Base-by-base conservation (phyloP, 2,113 vertebrate species). In the Rhea americana region DNA sequence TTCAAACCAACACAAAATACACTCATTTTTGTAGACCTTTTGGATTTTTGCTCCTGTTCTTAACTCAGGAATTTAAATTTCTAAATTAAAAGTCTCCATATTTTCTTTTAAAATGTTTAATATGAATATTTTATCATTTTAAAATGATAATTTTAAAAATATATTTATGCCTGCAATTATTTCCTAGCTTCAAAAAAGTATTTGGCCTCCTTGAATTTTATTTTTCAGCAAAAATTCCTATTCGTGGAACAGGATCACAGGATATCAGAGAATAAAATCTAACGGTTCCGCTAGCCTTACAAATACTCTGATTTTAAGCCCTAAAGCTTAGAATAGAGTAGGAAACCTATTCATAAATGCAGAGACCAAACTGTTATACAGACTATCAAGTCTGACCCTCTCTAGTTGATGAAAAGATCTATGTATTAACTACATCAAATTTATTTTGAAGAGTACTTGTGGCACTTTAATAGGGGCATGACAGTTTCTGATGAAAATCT, bases 401-500 rank as follows among this genome's bases (percentile, higher is more conserved):
- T 21, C 22, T 13, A 81, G 22, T 2, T 91, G 70, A 67, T 78
- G 13, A 47, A 81, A 86, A 86, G n/a, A 50, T 11, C 28, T 66
- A 7, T 48, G 11, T 59, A 58, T 35, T 76, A 82, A 73, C 22
- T 87, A 35, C 6, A 65, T 26, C n/a, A 51, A 13, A 56, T 70
- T 61, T 62, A 35, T 80, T 94, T 77, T 63, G 55, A 90, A 78
- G 12, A 58, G 5, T 17, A 59, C 4, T 43, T 53, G 18, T 39
- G 32, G 6, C n/a, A 77, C 12, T 85, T 81, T 30, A 20, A 30
- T 58, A 59, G 65, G 17, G 81, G 5, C 59, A 71, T 74, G 48
- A 76, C 16, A 81, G 37, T 26, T 96, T 90, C 51, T 85, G 71
- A 85, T 84, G 41, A 95, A 93, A 96, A 87, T 81, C 51, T 93